A percentile compares a stretch with the other conserved stretches of the same genome.
These are phyloP conservation scores for Notolepis coatsorum DNA, from an alignment of 2,797 vertebrate genomes.

Conservation along the genomic window DNA sequence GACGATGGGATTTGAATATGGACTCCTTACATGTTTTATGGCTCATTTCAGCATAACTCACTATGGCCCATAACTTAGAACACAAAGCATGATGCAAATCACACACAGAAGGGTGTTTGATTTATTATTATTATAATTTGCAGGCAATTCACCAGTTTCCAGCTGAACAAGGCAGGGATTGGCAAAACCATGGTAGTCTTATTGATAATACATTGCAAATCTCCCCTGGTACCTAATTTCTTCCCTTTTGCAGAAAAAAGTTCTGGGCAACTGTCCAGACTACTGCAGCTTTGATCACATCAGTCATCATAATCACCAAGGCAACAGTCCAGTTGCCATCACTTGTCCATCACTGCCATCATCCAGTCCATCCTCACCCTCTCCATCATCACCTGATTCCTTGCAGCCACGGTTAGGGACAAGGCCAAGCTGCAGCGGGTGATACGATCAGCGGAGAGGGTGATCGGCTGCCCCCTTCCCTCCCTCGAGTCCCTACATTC, in stretches of 20 bases:
- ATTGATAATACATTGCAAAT: slow-evolving; percentile 38
- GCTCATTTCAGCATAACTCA: slow-evolving; percentile 60
- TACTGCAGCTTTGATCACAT: slow-evolving; percentile 68
- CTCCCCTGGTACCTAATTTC: slow-evolving; percentile 34
- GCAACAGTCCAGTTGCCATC: too few species aligned
- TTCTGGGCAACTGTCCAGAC: slow-evolving; percentile 44
- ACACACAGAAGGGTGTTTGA: slow-evolving; percentile 42
- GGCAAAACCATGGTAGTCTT: slow-evolving; percentile 11
- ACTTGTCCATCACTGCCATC: too few species aligned
- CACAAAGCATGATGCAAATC: slow-evolving; percentile 54
- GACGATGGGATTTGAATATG: slow-evolving; percentile 53
- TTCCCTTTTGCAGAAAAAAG: slow-evolving; percentile 48
- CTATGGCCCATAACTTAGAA: slow-evolving; percentile 50
- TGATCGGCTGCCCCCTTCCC: too few species aligned
- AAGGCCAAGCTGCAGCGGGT: too few species aligned
- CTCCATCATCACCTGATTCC: too few species aligned
- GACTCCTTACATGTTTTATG: slow-evolving; percentile 56
- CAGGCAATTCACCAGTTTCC: slow-evolving; percentile 44
- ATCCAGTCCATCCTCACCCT: too few species aligned
- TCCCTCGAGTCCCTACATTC: too few species aligned
- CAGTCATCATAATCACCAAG: slow-evolving; percentile 46
- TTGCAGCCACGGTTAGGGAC: too few species aligned
- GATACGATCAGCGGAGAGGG: too few species aligned
- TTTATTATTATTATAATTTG: slow-evolving; percentile 56
- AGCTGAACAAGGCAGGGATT: slow-evolving; percentile 13